phyloP scores from a whole-genome alignment of 2,113 vertebrate species.

The Megaceryle maxima region DNA sequence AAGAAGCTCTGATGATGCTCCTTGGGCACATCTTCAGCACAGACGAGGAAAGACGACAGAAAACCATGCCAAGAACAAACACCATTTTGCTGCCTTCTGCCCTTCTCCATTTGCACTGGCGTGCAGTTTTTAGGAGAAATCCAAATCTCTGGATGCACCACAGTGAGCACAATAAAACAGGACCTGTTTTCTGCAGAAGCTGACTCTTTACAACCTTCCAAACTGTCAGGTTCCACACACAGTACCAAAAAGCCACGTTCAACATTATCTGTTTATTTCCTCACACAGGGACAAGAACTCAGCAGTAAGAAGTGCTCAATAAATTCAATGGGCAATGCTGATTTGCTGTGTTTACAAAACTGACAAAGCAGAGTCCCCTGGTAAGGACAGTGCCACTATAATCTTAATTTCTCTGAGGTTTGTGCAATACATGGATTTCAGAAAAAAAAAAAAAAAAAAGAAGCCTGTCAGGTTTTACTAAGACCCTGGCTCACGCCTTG shows the following conservation, averaged over 20 bases:
- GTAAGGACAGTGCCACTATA: background rate
- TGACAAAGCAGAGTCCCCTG: background rate
- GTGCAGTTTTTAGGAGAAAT: background rate
- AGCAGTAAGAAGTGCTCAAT: background rate
- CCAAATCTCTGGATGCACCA: background rate
- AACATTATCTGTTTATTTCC: background rate
- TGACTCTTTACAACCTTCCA: background rate
- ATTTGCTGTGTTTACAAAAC: background rate
- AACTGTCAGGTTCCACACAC: background rate
- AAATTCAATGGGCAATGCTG: background rate
- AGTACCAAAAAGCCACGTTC: background rate
- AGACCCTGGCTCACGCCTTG: background rate
- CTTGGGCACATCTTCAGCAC: background rate
- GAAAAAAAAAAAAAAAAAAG: no score
- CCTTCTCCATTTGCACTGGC: background rate
- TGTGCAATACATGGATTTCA: background rate
- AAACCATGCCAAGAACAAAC: background rate
- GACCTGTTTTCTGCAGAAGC: background rate
- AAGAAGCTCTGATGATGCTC: background rate
- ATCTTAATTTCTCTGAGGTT: background rate
- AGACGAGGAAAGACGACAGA: rapidly evolving
- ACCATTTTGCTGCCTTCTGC: background rate
- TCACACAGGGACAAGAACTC: background rate
- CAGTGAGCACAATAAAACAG: background rate
- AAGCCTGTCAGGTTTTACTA: background rate